Percentiles rank a stretch among this genome's conserved stretches.
Conservation (phyloP, 2,888 invertebrate species). For the Scelioninae gen. 2 region DNA sequence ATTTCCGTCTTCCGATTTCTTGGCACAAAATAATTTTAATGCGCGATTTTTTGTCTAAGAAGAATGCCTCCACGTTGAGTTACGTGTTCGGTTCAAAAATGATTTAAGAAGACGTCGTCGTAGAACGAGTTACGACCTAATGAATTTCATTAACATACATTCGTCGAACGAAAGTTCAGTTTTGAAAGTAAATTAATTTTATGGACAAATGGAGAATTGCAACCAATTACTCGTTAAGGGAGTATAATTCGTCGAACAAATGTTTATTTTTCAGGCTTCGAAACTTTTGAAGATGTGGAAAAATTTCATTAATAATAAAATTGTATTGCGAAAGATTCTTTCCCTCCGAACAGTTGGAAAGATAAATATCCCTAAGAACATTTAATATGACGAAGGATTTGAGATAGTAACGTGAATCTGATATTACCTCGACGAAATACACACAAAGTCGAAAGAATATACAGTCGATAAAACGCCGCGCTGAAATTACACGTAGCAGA, state of each 20-base stretch:
- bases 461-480: constrained; percentile 25
- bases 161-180: not conserved
- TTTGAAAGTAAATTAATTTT: constrained; percentile 12
- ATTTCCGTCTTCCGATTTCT: constrained; percentile 38
- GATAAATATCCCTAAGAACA: constrained; percentile 44
- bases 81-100: constrained; percentile 1
- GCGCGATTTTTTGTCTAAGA: constrained; percentile 2
- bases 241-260: constrained; percentile 16
- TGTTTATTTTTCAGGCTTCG: constrained; percentile 4
- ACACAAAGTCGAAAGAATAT: constrained; percentile 37
- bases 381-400: constrained; percentile 37
- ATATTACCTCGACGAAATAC: constrained; percentile 34
- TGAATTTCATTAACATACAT: constrained; percentile 30
- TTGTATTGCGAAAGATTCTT: constrained; percentile 11
- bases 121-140: constrained; percentile 4
- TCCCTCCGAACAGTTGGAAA: constrained; percentile 12
- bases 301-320: constrained; percentile 42
- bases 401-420: constrained; percentile 38
- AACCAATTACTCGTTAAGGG: constrained; percentile 2
- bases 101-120: constrained; percentile 8
- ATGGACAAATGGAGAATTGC: not conserved
- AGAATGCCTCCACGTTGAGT: not conserved
- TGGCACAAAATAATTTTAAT: constrained; percentile 32
- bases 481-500: constrained; percentile 39
- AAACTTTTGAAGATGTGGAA: constrained; percentile 2